Evolutionary conservation across 2,888 invertebrate species (phyloP), one percentile per base, ranked within the genome.

Genomic region (Eretmocerus hayati): DNA sequence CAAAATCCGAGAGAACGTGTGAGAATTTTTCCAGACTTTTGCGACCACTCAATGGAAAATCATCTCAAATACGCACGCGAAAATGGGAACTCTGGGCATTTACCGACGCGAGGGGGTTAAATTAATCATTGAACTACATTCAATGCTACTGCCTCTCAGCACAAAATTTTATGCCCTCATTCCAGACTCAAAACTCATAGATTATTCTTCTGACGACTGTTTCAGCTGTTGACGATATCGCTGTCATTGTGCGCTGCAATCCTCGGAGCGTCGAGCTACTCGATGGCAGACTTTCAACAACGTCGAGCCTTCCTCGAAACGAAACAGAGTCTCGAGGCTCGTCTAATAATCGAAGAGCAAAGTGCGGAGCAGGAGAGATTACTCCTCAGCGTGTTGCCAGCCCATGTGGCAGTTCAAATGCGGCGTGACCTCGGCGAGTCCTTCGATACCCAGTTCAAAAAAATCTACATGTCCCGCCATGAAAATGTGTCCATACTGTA

Each of bases 401-500:
- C 94, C 68, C 95, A 95, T 73, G 92, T 96, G 51, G 96, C 95
- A 16, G 90, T 94, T 44, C 92, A 92, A 74, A 95, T 96, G 92
- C 80, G 94, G 31, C 87, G 92, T 67, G 95, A 96, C 69, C 77
- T 95, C 56, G 94, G 93, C 21, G 74, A 75, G 2, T 85, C 87
- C 21, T 84, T 88, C 51, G 90, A 91, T 65, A 92, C 91, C 3
- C 94, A 94, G 70, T 95, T 95, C 73, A 92, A 94, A 75, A 94
- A 94, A 75, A 94, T 95, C 66, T 95, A 94, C 73, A 94, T 95
- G 93, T 92, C 90, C 59, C 79, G 94, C 18, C 93, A 94, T 71
- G 94, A 95, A 73, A 93, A 95, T 72, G 94, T 95, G 64, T 93
- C 92, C 87, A 96, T 96, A 69, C 80, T 96, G 56, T 96, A 95